Base-by-base conservation (phyloP, 2,888 invertebrate genomes). In the Cryptophagus acutangulus region DNA sequence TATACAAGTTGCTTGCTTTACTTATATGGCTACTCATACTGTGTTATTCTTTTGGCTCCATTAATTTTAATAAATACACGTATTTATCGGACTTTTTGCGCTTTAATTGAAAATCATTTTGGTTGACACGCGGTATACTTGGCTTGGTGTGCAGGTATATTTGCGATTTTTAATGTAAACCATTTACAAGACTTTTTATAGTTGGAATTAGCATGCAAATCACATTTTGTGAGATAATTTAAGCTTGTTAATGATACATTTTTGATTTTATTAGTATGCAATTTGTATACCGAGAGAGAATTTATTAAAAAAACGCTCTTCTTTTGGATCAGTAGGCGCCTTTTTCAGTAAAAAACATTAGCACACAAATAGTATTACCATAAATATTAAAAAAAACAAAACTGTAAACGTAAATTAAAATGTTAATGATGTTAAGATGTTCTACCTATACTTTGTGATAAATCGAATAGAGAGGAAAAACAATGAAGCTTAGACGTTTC, bases 11-110 rank as follows among this genome's bases (percentile, higher is more conserved):
- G 44, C 52, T 51, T 48, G 48, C 49, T 47, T 49, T 46, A 45
- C 43, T 39, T n/a, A n/a, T n/a, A n/a, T 48, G 37, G 61, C 62
- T 62, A 62, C 61, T 61, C 62, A 61, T 52, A 62, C 62, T 62
- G 62, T 30, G 62, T 51, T 48, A 51, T 54, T 57, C 54, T 57
- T 49, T 46, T 43, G 18, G 29, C 43, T 49, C 58, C 60, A 62
- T 62, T 59, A 61, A 61, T 61, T 58, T 61, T 58, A 52, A 58
- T 59, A 55, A 57, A 20, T 9, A n/a, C n/a, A n/a, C n/a, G n/a
- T n/a, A n/a, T n/a, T n/a, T n/a, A n/a, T n/a, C n/a, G n/a, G 20
- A 17, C n/a, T n/a, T n/a, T n/a, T n/a, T n/a, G n/a, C n/a, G n/a
- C n/a, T n/a, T n/a, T n/a, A n/a, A n/a, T n/a, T n/a, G n/a, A n/a